Conservation (phyloP, 1,140 invertebrate species). For the Anthonomus grandis region DNA sequence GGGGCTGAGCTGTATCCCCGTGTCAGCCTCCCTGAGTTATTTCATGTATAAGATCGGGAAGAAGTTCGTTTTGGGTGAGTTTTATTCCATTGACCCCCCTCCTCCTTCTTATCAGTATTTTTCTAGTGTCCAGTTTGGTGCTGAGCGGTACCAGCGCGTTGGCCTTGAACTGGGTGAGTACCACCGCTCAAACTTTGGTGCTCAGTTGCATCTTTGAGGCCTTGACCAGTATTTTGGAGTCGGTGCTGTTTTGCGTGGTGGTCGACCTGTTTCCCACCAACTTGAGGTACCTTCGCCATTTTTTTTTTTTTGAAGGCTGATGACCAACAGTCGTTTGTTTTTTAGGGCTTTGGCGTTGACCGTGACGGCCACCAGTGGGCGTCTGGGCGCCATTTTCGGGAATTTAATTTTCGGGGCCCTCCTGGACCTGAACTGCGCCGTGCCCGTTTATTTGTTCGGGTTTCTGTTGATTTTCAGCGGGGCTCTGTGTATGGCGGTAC, state of each 20-base stretch:
- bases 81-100: not conserved
- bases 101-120: constrained; percentile 1
- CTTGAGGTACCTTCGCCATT: constrained; percentile 37
- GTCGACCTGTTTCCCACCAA: constrained; percentile 55
- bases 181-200: constrained; percentile 52
- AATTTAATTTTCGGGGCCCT: constrained; percentile 56
- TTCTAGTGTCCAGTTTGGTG: constrained; percentile 54
- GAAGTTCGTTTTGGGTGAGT: constrained; percentile 52
- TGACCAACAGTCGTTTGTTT: not conserved
- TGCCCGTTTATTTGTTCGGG: constrained; percentile 56
- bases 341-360: constrained; percentile 56
- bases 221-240: constrained; percentile 56
- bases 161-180: constrained; percentile 55
- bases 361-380: constrained; percentile 55
- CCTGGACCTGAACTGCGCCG: constrained; percentile 54
- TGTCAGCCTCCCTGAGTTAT: constrained; percentile 54
- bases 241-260: constrained; percentile 57
- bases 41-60: constrained; percentile 57
- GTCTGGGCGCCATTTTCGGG: constrained; percentile 56
- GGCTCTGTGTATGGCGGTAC: constrained; percentile 18
- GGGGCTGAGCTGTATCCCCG: constrained; percentile 54
- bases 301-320: not conserved
- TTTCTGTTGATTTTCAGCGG: constrained; percentile 49
- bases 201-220: constrained; percentile 57
- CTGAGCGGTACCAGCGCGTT: constrained; percentile 55